phyloP scores from a whole-genome alignment of 2,113 vertebrate genomes.

The Glareola pratincola region DNA sequence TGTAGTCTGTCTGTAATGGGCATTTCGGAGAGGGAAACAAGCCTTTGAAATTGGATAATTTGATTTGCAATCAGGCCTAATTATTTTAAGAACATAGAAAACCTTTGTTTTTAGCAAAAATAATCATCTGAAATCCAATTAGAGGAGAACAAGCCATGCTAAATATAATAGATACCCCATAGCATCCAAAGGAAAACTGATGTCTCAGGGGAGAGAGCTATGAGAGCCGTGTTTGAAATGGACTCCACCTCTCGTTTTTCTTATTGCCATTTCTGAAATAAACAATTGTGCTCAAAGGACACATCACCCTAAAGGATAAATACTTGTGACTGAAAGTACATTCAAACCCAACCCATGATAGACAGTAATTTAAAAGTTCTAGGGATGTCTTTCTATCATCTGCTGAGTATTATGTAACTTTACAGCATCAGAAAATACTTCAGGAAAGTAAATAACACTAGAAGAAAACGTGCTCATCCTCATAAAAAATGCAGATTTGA shows the following conservation, averaged over 20 bases:
- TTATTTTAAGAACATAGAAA: constrained; percentile 77
- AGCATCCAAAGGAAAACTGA: constrained; percentile 27
- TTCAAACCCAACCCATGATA: background rate
- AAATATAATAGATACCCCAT: constrained; percentile 55
- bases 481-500: background rate
- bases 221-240: constrained; percentile 42
- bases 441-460: background rate
- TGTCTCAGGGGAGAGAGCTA: constrained; percentile 46
- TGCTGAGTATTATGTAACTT: background rate
- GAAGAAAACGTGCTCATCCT: background rate
- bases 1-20: constrained; percentile 62
- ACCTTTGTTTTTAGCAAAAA: constrained; percentile 69
- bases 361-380: background rate
- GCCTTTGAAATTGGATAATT: constrained; percentile 75
- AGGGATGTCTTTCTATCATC: background rate
- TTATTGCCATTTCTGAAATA: constrained; percentile 55
- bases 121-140: constrained; percentile 71
- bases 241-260: background rate
- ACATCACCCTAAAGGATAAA: constrained; percentile 53
- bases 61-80: constrained; percentile 74
- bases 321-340: background rate
- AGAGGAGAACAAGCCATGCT: constrained; percentile 57
- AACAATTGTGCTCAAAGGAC: constrained; percentile 51
- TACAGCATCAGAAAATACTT: background rate
- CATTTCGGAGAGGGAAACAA: constrained; percentile 70